Conservation (phyloP, 30 jellyfish, hydroid and myxozoan species). For the Cassiopea andromeda region DNA sequence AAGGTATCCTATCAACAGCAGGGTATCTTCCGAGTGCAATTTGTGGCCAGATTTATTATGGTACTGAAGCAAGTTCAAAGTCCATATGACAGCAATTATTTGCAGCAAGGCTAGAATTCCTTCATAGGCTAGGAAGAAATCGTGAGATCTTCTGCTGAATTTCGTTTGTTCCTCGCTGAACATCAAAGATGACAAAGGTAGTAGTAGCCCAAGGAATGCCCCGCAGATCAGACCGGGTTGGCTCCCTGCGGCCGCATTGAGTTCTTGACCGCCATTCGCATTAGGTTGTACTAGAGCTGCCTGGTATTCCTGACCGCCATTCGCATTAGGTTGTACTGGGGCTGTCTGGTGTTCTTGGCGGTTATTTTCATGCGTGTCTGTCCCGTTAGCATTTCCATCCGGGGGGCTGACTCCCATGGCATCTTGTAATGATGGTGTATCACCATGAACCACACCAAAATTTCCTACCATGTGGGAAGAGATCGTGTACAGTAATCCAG, state of each 20-base stretch:
- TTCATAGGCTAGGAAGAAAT: conserved; percentile 34
- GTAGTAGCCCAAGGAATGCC: conserved; percentile 16
- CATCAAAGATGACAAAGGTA: conserved; percentile 6
- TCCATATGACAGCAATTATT: background rate
- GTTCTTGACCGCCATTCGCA: background rate
- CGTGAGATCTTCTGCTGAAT: conserved; percentile 20
- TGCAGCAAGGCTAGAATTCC: conserved; percentile 35
- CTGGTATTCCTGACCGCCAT: background rate
- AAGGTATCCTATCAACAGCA: conserved; percentile 27
- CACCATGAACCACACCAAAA: background rate
- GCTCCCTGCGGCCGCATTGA: conserved; percentile 1
- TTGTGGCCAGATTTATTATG: conserved; percentile 18
- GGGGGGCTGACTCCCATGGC: too few relatives aligned
- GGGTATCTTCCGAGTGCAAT: conserved; percentile 28
- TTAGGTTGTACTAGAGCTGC: background rate
- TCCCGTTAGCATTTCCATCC: too few relatives aligned
- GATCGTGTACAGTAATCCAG: conserved; percentile 51
- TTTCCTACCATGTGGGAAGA: conserved; percentile 10
- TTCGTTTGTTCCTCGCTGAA: background rate
- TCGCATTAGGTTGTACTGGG: background rate
- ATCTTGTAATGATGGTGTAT: background rate
- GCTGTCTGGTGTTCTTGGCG: too few relatives aligned
- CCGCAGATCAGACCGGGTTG: conserved; percentile 48
- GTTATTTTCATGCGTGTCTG: too few relatives aligned
- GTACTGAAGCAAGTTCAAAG: background rate